phyloP scores from a whole-genome alignment of 1,140 invertebrate genomes.

The Drosophila pectinifera region DNA sequence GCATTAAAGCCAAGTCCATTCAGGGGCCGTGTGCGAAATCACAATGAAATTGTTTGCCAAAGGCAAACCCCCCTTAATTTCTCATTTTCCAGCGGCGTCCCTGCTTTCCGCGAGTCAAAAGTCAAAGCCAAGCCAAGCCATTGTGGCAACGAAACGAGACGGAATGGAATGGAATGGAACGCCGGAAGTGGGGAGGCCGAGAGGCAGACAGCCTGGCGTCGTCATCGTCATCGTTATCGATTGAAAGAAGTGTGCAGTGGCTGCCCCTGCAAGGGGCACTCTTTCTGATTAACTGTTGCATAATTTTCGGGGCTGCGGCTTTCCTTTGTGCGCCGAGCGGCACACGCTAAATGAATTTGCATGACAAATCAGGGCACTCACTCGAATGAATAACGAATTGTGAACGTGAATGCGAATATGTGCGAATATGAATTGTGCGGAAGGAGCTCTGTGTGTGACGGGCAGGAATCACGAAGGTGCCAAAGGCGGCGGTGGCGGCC shows the following conservation, averaged over 20 bases:
- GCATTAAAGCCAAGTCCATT: conserved; percentile 2
- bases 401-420: conserved; percentile 20
- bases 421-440: conserved; percentile 7
- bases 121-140: conserved; percentile 39
- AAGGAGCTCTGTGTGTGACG: background rate
- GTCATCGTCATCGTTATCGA: conserved; percentile 59
- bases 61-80: conserved; percentile 26
- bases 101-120: conserved; percentile 25
- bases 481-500: conserved; percentile 6
- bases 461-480: conserved; percentile 11
- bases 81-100: conserved; percentile 2
- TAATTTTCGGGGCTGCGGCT: conserved; percentile 58
- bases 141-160: conserved; percentile 1
- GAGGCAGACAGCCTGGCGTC: conserved; percentile 58
- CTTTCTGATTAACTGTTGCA: conserved; percentile 68
- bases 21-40: conserved; percentile 56
- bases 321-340: conserved; percentile 40
- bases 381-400: conserved; percentile 41
- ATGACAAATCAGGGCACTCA: conserved; percentile 61
- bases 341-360: conserved; percentile 60
- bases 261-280: conserved; percentile 38
- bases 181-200: no score
- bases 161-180: conserved; percentile 8
- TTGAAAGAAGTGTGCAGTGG: conserved; percentile 35
- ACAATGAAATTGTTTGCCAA: conserved; percentile 75